Conservation (phyloP, 2,797 vertebrate species). For the Fistularia commersonii region DNA sequence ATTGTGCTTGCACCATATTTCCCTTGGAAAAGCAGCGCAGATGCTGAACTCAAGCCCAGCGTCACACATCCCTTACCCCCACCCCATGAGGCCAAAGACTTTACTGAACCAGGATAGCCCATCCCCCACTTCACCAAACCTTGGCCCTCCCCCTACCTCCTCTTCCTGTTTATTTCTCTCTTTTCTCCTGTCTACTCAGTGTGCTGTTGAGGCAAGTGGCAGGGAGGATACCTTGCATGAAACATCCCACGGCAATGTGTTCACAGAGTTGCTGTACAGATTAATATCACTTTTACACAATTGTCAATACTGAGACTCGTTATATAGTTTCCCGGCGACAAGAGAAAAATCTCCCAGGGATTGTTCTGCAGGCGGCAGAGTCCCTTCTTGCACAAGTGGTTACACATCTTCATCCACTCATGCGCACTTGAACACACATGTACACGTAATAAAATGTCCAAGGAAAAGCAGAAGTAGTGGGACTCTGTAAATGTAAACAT, state of each 20-base stretch:
- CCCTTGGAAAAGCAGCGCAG: conserved; percentile 53
- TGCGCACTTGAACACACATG: conserved; percentile 10
- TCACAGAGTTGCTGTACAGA: conserved; percentile 9
- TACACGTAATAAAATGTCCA: conserved; percentile 24
- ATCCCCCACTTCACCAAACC: conserved; percentile 44
- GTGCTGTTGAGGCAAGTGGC: conserved; percentile 36
- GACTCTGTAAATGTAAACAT: conserved; percentile 71
- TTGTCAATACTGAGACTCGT: background rate
- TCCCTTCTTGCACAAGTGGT: conserved; percentile 14
- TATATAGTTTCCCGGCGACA: conserved; percentile 1
- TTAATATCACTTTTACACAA: conserved; percentile 7
- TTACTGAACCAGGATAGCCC: conserved; percentile 53
- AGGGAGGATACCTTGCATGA: conserved; percentile 40
- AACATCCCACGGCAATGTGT: conserved; percentile 30
- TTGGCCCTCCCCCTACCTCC: conserved; percentile 50
- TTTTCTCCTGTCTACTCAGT: conserved; percentile 51
- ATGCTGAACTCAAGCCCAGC: conserved; percentile 39
- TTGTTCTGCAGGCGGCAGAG: conserved; percentile 2
- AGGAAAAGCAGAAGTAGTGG: conserved; percentile 71
- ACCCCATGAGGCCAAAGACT: conserved; percentile 41
- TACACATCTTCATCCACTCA: conserved; percentile 12
- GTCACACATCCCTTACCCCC: background rate
- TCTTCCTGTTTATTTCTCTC: conserved; percentile 73
- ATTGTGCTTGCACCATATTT: conserved; percentile 47
- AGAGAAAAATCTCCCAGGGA: conserved; percentile 3